Base-by-base conservation (phyloP, 2,888 invertebrate genomes). In the Nymphalis polychloros region DNA sequence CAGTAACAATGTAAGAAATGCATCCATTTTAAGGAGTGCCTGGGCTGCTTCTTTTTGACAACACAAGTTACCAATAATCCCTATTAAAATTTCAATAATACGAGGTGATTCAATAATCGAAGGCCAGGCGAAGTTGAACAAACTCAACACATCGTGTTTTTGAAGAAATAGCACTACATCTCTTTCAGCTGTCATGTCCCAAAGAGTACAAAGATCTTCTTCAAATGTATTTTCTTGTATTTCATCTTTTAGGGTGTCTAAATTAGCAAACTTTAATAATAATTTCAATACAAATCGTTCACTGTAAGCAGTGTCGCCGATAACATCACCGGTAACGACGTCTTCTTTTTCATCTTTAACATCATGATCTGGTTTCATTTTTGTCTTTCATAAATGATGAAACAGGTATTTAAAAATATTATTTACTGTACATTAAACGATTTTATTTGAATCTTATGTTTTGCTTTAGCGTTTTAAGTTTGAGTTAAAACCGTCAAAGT, bases 151-250 rank as follows among this genome's bases (percentile, higher is more conserved):
- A 71, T 96, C 93, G 71, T 96, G 94, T 75, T 95, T 92, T 66
- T 95, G 86, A 16, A 97, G 87, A 79, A 95, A 95, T 53, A 93
- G 79, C 13, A 96, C 96, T 0, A 97, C 95, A 79, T 96, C 97
- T 73, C 94, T 93, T 75, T 97, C 96, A 0, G 95, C 93, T 0
- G 97, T 96, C 96, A 97, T 97, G 76, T 97, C 97, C 97, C 97
- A 97, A 0, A 97, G 83, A 8, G 94, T 94, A 79, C 96, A 96
- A 49, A 97, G 89, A 78, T 97, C 95, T 31, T 94, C 94, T 88
- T 97, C 97, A 60, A 96, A 88, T 1, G 94, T 88, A 69, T 94
- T 92, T 64, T 93, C 92, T 82, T 94, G 93, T 55, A 94, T 87
- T 74, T 94, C 92, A 63, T 94, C 93, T 55, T 92, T 89, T 7